These are phyloP conservation scores for Cantharis flavilabris DNA, from an alignment of 2,888 invertebrate species.

Conservation along the genomic window DNA sequence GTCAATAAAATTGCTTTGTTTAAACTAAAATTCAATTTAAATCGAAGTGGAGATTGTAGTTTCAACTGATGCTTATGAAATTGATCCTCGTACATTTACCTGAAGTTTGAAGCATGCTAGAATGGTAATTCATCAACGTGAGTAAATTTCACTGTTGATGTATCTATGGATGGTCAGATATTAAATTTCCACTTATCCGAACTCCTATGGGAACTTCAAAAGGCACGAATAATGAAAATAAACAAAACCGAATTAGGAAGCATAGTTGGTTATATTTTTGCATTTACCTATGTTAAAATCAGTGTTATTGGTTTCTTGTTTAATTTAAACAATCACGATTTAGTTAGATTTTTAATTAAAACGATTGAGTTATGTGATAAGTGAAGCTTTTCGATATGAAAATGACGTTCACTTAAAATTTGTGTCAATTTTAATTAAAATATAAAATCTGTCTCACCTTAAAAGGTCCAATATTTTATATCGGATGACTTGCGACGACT, in stretches of 20 bases:
- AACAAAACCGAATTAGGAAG: background rate
- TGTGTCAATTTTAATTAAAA: background rate
- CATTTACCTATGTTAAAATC: background rate
- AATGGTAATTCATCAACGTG: background rate
- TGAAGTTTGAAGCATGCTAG: background rate
- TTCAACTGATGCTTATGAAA: background rate
- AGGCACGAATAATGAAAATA: background rate
- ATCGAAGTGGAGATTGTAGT: background rate
- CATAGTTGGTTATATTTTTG: background rate
- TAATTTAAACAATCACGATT: background rate
- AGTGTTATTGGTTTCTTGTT: background rate
- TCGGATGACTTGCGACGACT: background rate
- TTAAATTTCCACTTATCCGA: background rate
- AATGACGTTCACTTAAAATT: background rate
- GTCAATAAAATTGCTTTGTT: background rate
- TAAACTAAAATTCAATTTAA: background rate
- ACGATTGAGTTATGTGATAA: background rate
- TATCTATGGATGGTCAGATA: background rate
- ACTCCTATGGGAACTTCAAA: background rate
- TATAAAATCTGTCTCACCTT: background rate
- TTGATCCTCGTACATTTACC: background rate
- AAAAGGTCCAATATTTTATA: background rate
- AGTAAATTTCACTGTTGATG: background rate
- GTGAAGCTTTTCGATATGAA: background rate
- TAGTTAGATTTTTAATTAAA: background rate